These are phyloP conservation scores for Neogobius melanostomus DNA, from an alignment of 2,113 vertebrate genomes.

Conservation along the genomic window DNA sequence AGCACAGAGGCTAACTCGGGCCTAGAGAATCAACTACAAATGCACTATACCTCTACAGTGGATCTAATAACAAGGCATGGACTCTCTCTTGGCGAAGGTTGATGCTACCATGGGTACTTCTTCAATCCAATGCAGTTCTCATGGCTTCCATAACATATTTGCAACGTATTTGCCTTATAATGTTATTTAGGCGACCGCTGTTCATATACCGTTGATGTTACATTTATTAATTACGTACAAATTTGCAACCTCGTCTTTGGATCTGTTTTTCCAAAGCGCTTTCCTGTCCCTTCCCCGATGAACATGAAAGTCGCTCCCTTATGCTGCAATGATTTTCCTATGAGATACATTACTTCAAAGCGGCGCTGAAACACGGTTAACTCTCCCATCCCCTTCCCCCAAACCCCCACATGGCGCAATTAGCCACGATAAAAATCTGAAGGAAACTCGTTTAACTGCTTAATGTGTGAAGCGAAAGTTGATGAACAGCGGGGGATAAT, in stretches of 20 bases:
- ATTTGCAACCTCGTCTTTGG: background rate
- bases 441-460: constrained; percentile 61
- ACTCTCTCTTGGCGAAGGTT: no score
- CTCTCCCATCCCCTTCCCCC: background rate
- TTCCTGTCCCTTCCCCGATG: background rate
- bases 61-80: no score
- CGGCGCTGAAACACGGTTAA: constrained; percentile 17
- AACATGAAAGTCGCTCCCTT: background rate
- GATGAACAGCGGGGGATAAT: constrained; percentile 60
- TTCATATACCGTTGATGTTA: no score
- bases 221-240: background rate
- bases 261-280: background rate
- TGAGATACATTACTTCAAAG: constrained; percentile 1
- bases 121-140: no score
- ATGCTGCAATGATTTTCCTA: constrained; percentile 1
- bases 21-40: no score
- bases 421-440: constrained; percentile 39
- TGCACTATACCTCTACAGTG: no score
- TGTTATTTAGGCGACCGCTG: no score
- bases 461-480: constrained; percentile 67
- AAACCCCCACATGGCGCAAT: constrained; percentile 54
- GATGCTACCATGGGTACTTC: no score
- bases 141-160: no score
- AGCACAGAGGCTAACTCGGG: no score
- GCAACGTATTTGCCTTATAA: no score